Evolutionary conservation across 2,113 vertebrate species (phyloP), one percentile per base, ranked within the genome.

Genomic region (Hymenochirus boettgeri): DNA sequence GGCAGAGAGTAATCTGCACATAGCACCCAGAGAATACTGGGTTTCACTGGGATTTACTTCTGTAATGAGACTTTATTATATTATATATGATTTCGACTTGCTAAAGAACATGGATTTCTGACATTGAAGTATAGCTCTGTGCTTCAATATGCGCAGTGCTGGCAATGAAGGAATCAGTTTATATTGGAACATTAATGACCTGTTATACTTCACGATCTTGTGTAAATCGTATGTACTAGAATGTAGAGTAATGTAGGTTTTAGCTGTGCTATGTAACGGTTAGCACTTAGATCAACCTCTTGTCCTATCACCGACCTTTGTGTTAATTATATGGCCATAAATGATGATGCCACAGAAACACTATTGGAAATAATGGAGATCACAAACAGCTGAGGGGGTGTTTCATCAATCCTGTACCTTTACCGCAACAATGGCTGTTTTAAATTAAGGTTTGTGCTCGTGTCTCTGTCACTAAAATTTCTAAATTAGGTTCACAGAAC

Each of bases 391-490:
- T n/a, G 17, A 17, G 11, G n/a, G 13, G n/a, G 11, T 42, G 13
- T n/a, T n/a, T 42, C 17, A n/a, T 17, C 11, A 42, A 42, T 13
- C 7, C 39, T 48, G 21, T 48, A 27, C 23, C 26, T n/a, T 57
- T 12, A 57, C 54, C 54, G 22, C 54, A 29, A 35, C 5, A 17
- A 42, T n/a, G 15, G 2, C 39, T 4, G 46, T 48, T 35, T 29
- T 35, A 9, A 35, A 35, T 12, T 13, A n/a, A n/a, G n/a, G n/a
- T 35, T 35, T 13, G 10, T 61, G 65, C 70, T 51, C 48, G 3
- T 70, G 50, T 62, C 72, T 62, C 59, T 69, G 54, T 29, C 63
- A 46, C 69, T 57, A 71, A 25, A 0, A 27, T 62, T 65, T 22
- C 19, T 22, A 48, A 23, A 22, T 48, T 9, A 8, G 46, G 8